Evolutionary conservation across 2,888 invertebrate genomes (phyloP).

Genomic region (Amphipyra tragopoginis): DNA sequence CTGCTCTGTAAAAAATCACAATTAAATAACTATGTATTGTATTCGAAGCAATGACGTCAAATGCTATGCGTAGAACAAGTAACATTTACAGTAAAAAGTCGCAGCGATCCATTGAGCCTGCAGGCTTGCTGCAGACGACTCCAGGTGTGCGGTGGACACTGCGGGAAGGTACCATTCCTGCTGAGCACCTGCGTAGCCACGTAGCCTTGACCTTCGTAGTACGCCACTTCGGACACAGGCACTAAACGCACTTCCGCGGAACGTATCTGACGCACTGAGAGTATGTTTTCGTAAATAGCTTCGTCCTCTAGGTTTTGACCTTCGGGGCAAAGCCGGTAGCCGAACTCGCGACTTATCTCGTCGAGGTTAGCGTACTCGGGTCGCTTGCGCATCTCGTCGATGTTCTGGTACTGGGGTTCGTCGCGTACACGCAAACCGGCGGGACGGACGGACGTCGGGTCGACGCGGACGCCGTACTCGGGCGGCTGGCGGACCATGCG

Average conservation of each 20-base stretch:
- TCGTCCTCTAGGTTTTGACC: conserved; percentile 88
- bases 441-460: conserved; percentile 76
- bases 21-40: conserved; percentile 67
- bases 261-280: conserved; percentile 86
- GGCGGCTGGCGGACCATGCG: conserved; percentile 83
- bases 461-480: conserved; percentile 85
- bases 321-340: conserved; percentile 87
- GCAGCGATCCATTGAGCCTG: conserved; percentile 81
- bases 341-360: conserved; percentile 88
- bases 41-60: conserved; percentile 55
- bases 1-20: conserved; percentile 76
- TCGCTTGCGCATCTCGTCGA: conserved; percentile 84
- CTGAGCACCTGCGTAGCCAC: conserved; percentile 87
- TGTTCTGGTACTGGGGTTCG: conserved; percentile 87
- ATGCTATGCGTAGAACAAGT: conserved; percentile 37
- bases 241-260: conserved; percentile 89
- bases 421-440: conserved; percentile 81
- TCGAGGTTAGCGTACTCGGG: conserved; percentile 88
- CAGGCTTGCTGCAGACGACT: conserved; percentile 83
- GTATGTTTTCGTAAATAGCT: conserved; percentile 87
- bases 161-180: conserved; percentile 88
- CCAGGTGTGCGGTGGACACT: conserved; percentile 87
- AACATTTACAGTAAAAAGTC: conserved; percentile 83
- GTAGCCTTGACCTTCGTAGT: conserved; percentile 87
- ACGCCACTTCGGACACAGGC: conserved; percentile 87